A percentile compares a stretch with the other conserved stretches of the same genome.
Evolutionary conservation across 1,140 invertebrate genomes (phyloP).

Genomic region (Drosophila bocki): DNA sequence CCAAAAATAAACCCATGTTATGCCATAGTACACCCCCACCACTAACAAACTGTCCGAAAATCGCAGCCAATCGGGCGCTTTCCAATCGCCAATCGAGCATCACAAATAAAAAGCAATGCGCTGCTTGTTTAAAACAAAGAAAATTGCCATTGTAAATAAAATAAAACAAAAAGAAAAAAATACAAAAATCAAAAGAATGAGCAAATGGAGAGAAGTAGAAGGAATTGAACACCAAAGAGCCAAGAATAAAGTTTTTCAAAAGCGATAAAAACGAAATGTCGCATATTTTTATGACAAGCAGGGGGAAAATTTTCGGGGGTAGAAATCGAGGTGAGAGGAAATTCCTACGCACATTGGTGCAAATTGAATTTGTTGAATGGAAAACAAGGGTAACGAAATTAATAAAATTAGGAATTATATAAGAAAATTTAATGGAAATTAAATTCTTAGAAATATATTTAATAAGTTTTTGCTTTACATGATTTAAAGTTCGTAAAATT

Average conservation of each 20-base stretch:
- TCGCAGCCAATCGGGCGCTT: slow-evolving; percentile 79
- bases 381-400: slow-evolving; percentile 22
- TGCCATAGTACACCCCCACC: slow-evolving; percentile 30
- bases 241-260: slow-evolving; percentile 84
- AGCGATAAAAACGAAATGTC: slow-evolving; percentile 85
- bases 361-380: slow-evolving; percentile 68
- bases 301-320: slow-evolving; percentile 7
- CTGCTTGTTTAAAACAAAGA: slow-evolving; percentile 82
- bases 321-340: slow-evolving; percentile 31
- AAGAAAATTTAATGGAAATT: too few relatives aligned
- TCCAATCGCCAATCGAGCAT: slow-evolving; percentile 74
- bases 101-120: slow-evolving; percentile 81
- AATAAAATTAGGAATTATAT: slow-evolving; percentile 4
- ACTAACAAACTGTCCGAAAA: slow-evolving; percentile 33
- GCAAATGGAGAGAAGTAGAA: slow-evolving; percentile 39
- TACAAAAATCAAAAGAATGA: slow-evolving; percentile 34
- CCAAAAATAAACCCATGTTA: background rate
- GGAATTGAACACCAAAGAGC: slow-evolving; percentile 51
- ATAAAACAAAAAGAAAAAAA: slow-evolving; percentile 56
- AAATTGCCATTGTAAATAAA: slow-evolving; percentile 80
- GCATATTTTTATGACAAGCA: slow-evolving; percentile 84
- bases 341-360: slow-evolving; percentile 36
- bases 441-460: too few relatives aligned
- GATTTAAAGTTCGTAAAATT: background rate
- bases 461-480: too few relatives aligned